Base-by-base conservation (phyloP, 2,113 vertebrate species). In the Lagopus muta region DNA sequence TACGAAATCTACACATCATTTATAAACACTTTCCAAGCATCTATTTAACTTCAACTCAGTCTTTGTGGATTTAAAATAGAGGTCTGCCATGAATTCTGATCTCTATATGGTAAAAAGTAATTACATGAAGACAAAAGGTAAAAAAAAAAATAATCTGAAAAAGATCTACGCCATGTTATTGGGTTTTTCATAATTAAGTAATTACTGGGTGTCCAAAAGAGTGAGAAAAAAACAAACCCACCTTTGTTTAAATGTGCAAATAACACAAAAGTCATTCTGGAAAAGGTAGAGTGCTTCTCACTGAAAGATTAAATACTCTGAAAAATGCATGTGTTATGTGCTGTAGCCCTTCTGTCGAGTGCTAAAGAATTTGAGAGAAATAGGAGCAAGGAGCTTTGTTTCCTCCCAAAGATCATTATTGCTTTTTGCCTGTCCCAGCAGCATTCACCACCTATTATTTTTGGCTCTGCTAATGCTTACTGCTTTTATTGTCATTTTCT, bases 401-500 rank as follows among this genome's bases (percentile, higher is more conserved):
- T 78, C 74, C 86, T 78, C 71, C 12, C 24, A 25, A 76, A 91
- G 12, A 17, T 6, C 66, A 6, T 75, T 78, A 28, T 34, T 81
- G 62, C 90, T 89, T 50, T 85, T 81, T 76, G 38, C 34, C 11
- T 70, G 85, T 94, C 78, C 88, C 75, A 28, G 1, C 65, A 6
- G 5, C 30, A 34, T 43, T 79, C 66, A 71, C 45, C 11, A 81
- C 81, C 30, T 85, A 72, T 16, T 54, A 92, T 91, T 93, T 78
- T 34, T 60, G 74, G 58, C 60, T 43, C 55, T 80, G 66, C 40
- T 62, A 81, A 55, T 74, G 72, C 82, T 92, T 95, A 94, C 93
- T 94, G 91, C 40, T 55, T 90, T 96, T 86, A 86, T 80, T 93
- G 82, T 61, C 69, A 81, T 40, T 86, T 77, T 89, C 61, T 48